Conservation (phyloP, 2,113 vertebrate genomes). For the Rhinolophus sinicus region DNA sequence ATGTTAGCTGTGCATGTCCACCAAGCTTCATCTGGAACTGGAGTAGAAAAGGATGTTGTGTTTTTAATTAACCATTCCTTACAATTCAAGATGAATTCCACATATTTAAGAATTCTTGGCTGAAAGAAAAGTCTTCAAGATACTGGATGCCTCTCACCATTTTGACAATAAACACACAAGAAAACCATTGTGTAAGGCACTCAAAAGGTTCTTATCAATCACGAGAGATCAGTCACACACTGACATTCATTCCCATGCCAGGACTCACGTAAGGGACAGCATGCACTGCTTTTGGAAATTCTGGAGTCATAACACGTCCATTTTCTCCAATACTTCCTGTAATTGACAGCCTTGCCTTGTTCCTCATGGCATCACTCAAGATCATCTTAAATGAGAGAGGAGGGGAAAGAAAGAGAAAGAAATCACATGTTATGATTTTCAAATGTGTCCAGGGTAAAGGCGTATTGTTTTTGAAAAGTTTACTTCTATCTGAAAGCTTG, state of each 20-base stretch:
- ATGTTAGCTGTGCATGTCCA: slow-evolving; percentile 90
- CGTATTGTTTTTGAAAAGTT: slow-evolving; percentile 65
- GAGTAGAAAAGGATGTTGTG: slow-evolving; percentile 89
- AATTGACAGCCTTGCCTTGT: slow-evolving; percentile 97
- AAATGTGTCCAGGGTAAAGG: background rate
- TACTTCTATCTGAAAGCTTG: slow-evolving; percentile 82
- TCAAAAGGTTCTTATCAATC: slow-evolving; percentile 97
- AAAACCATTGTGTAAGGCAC: slow-evolving; percentile 99
- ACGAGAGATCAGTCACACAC: slow-evolving; percentile 99
- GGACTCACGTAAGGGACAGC: slow-evolving; percentile 97
- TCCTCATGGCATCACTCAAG: slow-evolving; percentile 96
- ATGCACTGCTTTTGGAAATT: slow-evolving; percentile 99
- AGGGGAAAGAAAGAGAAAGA: slow-evolving; percentile 47
- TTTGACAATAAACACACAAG: slow-evolving; percentile 92
- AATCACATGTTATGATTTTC: slow-evolving; percentile 58
- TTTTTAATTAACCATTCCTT: slow-evolving; percentile 87
- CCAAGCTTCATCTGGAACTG: slow-evolving; percentile 86
- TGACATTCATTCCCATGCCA: slow-evolving; percentile 99
- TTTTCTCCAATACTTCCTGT: slow-evolving; percentile 99
- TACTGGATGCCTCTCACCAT: slow-evolving; percentile 92
- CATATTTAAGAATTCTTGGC: slow-evolving; percentile 89
- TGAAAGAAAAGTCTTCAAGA: slow-evolving; percentile 92
- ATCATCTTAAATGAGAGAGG: slow-evolving; percentile 93
- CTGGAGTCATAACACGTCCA: slow-evolving; percentile 98
- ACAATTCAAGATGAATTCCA: slow-evolving; percentile 89